Base-by-base conservation (phyloP, 1,140 invertebrate species). In the Zaprionus gabonicus region DNA sequence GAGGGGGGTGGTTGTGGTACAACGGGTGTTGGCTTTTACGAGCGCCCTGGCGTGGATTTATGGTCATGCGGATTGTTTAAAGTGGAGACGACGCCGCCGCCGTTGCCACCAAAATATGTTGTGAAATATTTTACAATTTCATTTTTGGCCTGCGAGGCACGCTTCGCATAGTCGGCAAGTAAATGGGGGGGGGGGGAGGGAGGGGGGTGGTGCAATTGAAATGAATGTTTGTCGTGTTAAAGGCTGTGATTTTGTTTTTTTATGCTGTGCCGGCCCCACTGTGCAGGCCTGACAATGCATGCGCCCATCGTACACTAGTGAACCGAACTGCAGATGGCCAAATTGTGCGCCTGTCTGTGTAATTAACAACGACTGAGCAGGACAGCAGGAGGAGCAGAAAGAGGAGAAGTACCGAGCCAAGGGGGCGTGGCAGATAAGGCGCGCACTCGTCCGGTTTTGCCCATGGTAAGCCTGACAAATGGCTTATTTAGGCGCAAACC, bases 171-270 rank as follows among this genome's bases (percentile, higher is more conserved):
- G 46, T 49, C 59, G 27, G 9, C 31, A 25, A 63, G 56, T 17
- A 46, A 28, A 20, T 9, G 38, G 4, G 9, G 9, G 15, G 9
- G 15, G 23, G 17, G 6, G 13, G n/a, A 7, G 55, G 55, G 9
- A 28, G 55, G 55, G n/a, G 12, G 76, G 72, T 58, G 80, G 73
- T 70, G 69, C 82, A 86, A 86, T 86, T 86, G 80, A 86, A 86
- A 86, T 80, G 83, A 87, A 86, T 87, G 77, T 86, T 87, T 82
- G 83, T 77, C 69, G 83, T 86, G 83, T 86, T 86, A 87, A 82
- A 82, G 83, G 72, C 83, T 71, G 62, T 70, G 83, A 86, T 86
- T 86, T 77, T 59, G n/a, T n/a, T 49, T 59, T 34, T 64, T 65
- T 1, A 69, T 51, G 57, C 58, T 38, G 25, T 51, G 57, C 17